Percentiles rank a stretch among this genome's conserved stretches.
These are phyloP conservation scores for Falco cherrug DNA, from an alignment of 2,797 vertebrate genomes.

Conservation along the genomic window DNA sequence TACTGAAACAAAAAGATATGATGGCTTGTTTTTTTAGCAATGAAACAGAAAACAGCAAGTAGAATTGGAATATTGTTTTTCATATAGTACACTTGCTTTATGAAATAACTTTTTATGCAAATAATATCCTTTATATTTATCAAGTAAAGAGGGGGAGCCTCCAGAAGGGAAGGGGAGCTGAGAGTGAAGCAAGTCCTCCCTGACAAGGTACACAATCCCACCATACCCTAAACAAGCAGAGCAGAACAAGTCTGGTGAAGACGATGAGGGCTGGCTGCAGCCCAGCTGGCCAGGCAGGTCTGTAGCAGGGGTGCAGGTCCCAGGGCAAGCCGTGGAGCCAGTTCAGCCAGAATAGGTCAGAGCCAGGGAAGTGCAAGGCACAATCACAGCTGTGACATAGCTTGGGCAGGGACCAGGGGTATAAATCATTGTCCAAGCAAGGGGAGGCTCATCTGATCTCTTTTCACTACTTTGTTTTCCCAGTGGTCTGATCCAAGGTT, in stretches of 20 bases:
- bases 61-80: not conserved
- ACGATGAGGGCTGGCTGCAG: accelerated
- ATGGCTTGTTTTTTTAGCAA: not conserved
- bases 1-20: not conserved
- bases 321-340: not conserved
- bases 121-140: not conserved
- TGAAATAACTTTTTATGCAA: not conserved
- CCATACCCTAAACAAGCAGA: not conserved
- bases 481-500: not conserved
- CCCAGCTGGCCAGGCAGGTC: not conserved
- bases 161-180: not conserved
- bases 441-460: not conserved
- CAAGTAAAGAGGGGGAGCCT: not conserved
- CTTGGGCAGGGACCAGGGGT: too few relatives aligned
- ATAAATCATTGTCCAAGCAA: not conserved
- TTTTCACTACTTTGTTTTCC: not conserved
- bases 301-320: accelerated
- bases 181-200: not conserved
- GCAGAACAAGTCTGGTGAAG: not conserved
- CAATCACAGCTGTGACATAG: accelerated
- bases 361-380: not conserved
- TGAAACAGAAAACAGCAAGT: not conserved
- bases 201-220: not conserved
- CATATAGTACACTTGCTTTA: not conserved
- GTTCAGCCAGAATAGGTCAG: not conserved